Evolutionary conservation across 2,888 invertebrate genomes (phyloP).

Genomic region (Polia nebulosa): DNA sequence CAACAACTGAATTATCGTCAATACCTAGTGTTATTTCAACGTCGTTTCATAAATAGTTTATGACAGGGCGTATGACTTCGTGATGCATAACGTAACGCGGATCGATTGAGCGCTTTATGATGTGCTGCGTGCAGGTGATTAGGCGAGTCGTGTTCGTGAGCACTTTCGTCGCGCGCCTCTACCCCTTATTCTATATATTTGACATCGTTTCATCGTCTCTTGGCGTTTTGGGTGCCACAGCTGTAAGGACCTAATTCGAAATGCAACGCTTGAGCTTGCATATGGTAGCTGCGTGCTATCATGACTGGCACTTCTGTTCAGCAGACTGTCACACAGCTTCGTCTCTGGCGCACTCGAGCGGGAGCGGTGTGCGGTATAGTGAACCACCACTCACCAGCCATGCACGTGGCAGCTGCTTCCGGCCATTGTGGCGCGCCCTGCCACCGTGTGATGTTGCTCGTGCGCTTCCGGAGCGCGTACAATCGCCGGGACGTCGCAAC

Average conservation of each 20-base stretch:
- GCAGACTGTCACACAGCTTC: not conserved
- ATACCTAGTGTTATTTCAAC: not conserved
- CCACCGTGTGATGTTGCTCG: slow-evolving; percentile 6
- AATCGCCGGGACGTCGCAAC: not conserved
- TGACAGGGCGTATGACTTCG: not conserved
- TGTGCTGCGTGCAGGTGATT: not conserved
- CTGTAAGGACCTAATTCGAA: not conserved
- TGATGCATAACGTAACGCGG: not conserved
- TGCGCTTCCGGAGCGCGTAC: slow-evolving; percentile 32
- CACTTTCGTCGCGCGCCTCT: not conserved
- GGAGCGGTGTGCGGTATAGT: not conserved
- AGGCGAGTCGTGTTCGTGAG: not conserved
- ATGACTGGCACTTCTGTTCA: not conserved
- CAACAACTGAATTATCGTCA: not conserved
- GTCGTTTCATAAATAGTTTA: not conserved
- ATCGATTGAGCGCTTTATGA: not conserved
- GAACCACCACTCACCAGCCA: too few relatives aligned
- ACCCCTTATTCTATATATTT: not conserved
- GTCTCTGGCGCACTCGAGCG: not conserved
- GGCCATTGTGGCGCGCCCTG: slow-evolving; percentile 7
- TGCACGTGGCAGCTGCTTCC: slow-evolving; percentile 8
- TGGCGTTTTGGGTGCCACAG: not conserved
- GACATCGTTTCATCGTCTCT: not conserved
- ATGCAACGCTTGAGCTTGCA: too few relatives aligned
- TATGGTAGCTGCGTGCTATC: too few relatives aligned